Conservation (phyloP, 35 echinoderm and acorn worm species). For the Lytechinus pictus region DNA sequence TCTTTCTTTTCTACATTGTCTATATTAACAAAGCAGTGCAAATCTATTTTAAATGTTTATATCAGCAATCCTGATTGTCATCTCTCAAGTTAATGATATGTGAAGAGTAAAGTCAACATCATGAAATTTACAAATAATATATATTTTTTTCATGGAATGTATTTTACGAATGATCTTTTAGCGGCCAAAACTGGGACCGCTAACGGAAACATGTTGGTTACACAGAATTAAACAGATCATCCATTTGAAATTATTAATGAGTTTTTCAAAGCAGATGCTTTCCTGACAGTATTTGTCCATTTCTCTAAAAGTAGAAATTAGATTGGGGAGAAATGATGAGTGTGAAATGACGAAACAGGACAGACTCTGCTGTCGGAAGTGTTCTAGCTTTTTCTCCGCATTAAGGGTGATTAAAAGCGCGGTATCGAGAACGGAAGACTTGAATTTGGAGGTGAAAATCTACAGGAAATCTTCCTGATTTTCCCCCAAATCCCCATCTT, state of each 20-base stretch:
- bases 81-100: not conserved
- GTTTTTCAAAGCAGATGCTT: not conserved
- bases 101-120: not conserved
- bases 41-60: no score
- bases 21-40: no score
- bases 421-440: not conserved
- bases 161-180: not conserved
- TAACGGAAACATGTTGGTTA: not conserved
- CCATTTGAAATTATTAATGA: not conserved
- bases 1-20: no score
- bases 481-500: not conserved
- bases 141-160: not conserved
- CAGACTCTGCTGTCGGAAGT: not conserved
- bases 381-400: not conserved
- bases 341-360: not conserved
- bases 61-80: no score
- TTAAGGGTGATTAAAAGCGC: conserved; percentile 3
- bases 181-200: not conserved
- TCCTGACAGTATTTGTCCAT: not conserved
- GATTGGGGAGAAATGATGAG: not conserved
- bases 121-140: not conserved
- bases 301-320: not conserved
- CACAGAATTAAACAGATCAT: not conserved
- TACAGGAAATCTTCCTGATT: not conserved
- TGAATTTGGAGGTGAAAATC: conserved; percentile 19